Base-by-base conservation (phyloP, 1,140 invertebrate genomes). In the Meteorus sp. region DNA sequence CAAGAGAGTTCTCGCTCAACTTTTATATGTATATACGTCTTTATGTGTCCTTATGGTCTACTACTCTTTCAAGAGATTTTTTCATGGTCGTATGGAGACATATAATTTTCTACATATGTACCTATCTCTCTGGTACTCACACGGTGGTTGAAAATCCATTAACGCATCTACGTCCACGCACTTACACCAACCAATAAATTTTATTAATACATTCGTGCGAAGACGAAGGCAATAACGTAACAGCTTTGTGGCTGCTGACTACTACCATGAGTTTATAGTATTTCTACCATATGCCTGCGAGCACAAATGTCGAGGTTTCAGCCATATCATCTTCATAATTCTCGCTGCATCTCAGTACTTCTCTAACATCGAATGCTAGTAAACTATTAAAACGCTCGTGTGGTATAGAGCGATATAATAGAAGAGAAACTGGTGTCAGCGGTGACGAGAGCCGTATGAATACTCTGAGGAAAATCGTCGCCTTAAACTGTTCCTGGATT, bases 101-200 rank as follows among this genome's bases (percentile, higher is more conserved):
- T 17, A 44, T 19, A 44, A 9, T 5, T 44, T 44, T 13, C 20
- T 7, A 47, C 44, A 11, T 31, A 47, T 47, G n/a, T 23, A 47
- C 44, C 23, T 47, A 23, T 20, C 11, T 11, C 17, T 23, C 23
- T 50, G 25, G 47, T 45, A 27, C 51, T 35, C 23, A 4, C 35
- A n/a, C 35, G 67, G 66, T 72, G 67, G 63, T 66, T 74, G 62
- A 60, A 76, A 78, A 78, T 78, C 73, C 76, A 78, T 78, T 78
- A 78, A 74, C 70, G 66, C 67, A 63, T 62, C n/a, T n/a, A 59
- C 52, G 56, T 62, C 57, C 56, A 59, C 67, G 62, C 65, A 68
- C 73, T 65, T 66, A 68, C 63, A 50, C 62, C 63, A 64, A 61
- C 68, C 67, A 74, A 73, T 78, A 77, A 75, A 78, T 73, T 76